Evolutionary conservation across 2,113 vertebrate species (phyloP).

Genomic region (Puffinus mauretanicus): DNA sequence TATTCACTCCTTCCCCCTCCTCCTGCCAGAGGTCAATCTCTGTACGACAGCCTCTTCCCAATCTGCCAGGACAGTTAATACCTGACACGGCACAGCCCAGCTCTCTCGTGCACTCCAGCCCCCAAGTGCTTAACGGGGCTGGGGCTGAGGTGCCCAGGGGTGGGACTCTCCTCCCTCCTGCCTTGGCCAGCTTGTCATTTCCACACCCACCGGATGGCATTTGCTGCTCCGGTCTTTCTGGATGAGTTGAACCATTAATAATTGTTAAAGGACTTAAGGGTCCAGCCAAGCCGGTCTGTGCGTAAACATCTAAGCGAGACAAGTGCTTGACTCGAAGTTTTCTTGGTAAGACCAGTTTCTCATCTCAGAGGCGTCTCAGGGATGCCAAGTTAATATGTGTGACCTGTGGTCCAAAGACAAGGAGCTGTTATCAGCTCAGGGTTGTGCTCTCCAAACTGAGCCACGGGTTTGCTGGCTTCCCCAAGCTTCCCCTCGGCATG

Average conservation of each 20-base stretch:
- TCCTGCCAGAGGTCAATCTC: neutral
- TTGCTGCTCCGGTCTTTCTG: neutral
- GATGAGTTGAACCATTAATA: neutral
- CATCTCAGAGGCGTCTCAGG: neutral
- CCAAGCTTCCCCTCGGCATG: neutral
- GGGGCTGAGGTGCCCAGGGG: neutral
- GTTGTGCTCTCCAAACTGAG: neutral
- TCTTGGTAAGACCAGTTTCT: neutral
- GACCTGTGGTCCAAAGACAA: neutral
- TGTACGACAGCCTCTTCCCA: neutral
- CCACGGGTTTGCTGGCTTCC: neutral
- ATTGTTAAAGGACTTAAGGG: neutral
- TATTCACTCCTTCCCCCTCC: neutral
- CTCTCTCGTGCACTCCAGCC: neutral
- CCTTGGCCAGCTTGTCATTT: neutral
- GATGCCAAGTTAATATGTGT: neutral
- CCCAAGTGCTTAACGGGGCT: rapidly evolving
- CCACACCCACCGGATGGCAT: neutral
- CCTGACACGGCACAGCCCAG: neutral
- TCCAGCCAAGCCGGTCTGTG: neutral
- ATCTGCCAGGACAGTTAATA: neutral
- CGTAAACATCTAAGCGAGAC: neutral
- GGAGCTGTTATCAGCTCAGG: neutral
- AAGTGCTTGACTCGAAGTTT: neutral
- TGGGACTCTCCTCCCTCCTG: neutral